Conservation (phyloP, 2,113 vertebrate species). For the Marmota monax region DNA sequence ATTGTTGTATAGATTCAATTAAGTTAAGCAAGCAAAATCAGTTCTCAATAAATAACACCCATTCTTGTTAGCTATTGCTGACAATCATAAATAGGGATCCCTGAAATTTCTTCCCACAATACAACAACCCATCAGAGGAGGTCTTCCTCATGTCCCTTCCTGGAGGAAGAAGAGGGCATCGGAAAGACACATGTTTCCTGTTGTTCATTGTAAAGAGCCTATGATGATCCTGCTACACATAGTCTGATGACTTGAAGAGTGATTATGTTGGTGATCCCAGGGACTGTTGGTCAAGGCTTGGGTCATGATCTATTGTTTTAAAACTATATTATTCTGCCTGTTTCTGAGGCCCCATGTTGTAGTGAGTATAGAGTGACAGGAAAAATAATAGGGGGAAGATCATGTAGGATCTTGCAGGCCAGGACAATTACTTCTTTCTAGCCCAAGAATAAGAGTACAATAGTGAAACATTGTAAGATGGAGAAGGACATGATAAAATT, state of each 20-base stretch:
- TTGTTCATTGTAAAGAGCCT: neutral
- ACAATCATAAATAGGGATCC: neutral
- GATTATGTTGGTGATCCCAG: neutral
- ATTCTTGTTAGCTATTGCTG: neutral
- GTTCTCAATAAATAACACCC: neutral
- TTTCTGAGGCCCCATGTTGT: neutral
- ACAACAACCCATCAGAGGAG: neutral
- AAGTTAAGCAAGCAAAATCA: neutral
- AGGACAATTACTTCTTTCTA: neutral
- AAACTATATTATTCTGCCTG: neutral
- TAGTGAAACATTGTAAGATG: neutral
- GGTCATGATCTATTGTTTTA: neutral
- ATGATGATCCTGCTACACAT: rapidly evolving
- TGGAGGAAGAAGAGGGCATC: neutral
- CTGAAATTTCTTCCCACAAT: neutral
- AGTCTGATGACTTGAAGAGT: neutral
- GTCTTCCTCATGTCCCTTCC: neutral
- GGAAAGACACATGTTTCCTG: neutral
- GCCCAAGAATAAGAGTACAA: neutral
- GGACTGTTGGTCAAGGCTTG: neutral
- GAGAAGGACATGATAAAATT: neutral
- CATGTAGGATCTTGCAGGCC: neutral
- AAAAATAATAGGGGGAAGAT: neutral
- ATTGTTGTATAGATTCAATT: neutral
- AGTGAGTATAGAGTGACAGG: neutral